phyloP scores from a whole-genome alignment of 2,888 invertebrate genomes.

The Rhagonycha fulva region DNA sequence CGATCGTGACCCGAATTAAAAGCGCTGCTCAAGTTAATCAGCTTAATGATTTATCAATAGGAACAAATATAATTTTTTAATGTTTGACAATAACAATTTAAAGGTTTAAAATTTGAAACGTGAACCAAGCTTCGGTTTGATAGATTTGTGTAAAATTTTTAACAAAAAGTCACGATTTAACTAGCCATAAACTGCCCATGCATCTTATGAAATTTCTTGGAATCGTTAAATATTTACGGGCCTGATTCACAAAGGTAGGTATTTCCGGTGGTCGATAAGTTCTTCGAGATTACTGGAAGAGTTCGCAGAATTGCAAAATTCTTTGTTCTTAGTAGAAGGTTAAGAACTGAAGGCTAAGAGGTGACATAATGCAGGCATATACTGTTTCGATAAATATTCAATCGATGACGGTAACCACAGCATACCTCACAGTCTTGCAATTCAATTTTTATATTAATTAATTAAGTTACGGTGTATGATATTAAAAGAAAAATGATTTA shows the following conservation, averaged over 20 bases:
- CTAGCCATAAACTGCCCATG: background rate
- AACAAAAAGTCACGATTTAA: background rate
- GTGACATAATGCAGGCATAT: background rate
- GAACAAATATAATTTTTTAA: background rate
- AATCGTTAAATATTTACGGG: background rate
- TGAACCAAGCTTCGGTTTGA: background rate
- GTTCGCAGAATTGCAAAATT: background rate
- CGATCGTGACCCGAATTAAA: background rate
- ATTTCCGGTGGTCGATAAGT: background rate
- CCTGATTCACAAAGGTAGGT: conserved; percentile 1
- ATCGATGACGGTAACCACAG: background rate
- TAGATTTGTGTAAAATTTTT: background rate
- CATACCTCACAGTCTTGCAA: background rate
- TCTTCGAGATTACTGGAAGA: background rate
- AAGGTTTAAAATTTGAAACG: background rate
- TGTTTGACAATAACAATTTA: background rate
- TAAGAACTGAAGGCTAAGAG: background rate
- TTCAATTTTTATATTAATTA: background rate
- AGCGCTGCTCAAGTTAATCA: background rate
- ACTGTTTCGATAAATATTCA: background rate
- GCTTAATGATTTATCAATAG: background rate
- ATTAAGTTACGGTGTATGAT: background rate
- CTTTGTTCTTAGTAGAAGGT: conserved; percentile 1
- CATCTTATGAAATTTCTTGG: background rate
- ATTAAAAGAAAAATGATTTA: background rate